Conservation (phyloP, 2,113 vertebrate genomes). For the Urocynchramus pylzowi region DNA sequence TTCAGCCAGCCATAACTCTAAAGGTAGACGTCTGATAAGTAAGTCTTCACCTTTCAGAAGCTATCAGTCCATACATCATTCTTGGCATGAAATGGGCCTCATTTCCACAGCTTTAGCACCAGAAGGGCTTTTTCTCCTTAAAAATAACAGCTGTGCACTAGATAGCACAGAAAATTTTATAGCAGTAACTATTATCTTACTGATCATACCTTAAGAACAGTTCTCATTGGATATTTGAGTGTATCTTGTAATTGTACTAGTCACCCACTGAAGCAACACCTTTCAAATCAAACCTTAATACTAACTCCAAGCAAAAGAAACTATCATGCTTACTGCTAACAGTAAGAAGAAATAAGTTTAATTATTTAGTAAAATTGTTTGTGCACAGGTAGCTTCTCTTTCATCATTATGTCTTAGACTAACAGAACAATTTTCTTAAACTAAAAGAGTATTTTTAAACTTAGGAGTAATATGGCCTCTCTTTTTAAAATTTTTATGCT, state of each 20-base stretch:
- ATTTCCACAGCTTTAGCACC: slow-evolving; percentile 33
- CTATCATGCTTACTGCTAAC: background rate
- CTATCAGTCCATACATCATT: slow-evolving; percentile 67
- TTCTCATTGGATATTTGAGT: slow-evolving; percentile 13
- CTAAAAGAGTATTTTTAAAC: background rate
- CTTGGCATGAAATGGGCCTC: slow-evolving; percentile 38
- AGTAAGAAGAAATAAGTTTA: background rate
- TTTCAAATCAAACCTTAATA: slow-evolving; percentile 29
- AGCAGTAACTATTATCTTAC: slow-evolving; percentile 11
- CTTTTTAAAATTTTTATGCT: background rate
- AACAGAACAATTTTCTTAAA: background rate
- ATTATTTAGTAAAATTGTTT: background rate
- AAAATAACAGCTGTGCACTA: slow-evolving; percentile 53
- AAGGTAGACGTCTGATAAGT: slow-evolving; percentile 52
- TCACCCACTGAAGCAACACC: slow-evolving; percentile 16
- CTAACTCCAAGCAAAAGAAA: background rate
- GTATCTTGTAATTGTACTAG: slow-evolving; percentile 24
- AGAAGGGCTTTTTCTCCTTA: slow-evolving; percentile 48
- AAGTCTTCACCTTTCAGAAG: slow-evolving; percentile 59
- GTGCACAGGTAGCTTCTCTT: background rate
- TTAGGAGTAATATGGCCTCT: background rate
- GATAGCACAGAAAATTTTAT: slow-evolving; percentile 53
- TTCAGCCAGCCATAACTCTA: slow-evolving; percentile 50
- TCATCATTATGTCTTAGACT: background rate
- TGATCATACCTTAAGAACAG: slow-evolving; percentile 12